Percentiles rank a stretch among this genome's conserved stretches.
phyloP scores from a whole-genome alignment of 2,888 invertebrate species.

The Nemoura dubitans region DNA sequence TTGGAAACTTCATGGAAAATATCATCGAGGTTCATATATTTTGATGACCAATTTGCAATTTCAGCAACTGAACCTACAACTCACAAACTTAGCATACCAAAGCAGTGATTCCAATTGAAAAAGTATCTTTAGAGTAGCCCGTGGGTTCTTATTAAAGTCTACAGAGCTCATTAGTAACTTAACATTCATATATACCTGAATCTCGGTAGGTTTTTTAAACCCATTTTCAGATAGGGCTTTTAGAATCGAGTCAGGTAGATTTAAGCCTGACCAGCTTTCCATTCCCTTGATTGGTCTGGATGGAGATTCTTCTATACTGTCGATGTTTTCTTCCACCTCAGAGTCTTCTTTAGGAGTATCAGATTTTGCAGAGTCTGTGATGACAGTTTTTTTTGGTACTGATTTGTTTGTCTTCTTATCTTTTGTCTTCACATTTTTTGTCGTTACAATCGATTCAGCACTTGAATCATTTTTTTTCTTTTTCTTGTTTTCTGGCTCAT shows the following conservation, averaged over 20 bases:
- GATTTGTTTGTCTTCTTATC: not conserved
- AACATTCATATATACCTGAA: slow-evolving; percentile 72
- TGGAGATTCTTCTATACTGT: slow-evolving; percentile 16
- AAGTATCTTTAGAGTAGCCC: no score
- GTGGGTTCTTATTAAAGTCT: no score
- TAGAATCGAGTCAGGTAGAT: slow-evolving; percentile 75
- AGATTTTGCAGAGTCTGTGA: slow-evolving; percentile 47
- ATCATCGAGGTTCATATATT: not conserved
- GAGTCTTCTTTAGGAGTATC: slow-evolving; percentile 48
- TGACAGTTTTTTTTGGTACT: not conserved
- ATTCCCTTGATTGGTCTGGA: slow-evolving; percentile 62
- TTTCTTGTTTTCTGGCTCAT: slow-evolving; percentile 45
- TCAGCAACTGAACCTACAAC: no score
- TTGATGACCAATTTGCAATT: no score
- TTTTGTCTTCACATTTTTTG: not conserved
- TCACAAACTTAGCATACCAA: no score
- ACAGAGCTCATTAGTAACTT: no score
- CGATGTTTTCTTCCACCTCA: slow-evolving; percentile 48
- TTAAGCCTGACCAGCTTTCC: slow-evolving; percentile 73
- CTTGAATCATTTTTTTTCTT: slow-evolving; percentile 20
- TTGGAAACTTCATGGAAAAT: not conserved
- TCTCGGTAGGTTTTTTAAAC: slow-evolving; percentile 86
- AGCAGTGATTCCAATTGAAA: no score
- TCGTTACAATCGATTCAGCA: not conserved
- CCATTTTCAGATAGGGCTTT: slow-evolving; percentile 78